Percentiles rank a stretch among this genome's conserved stretches.
These are phyloP conservation scores for Xylota segnis DNA, from an alignment of 2,888 invertebrate species.

Conservation along the genomic window DNA sequence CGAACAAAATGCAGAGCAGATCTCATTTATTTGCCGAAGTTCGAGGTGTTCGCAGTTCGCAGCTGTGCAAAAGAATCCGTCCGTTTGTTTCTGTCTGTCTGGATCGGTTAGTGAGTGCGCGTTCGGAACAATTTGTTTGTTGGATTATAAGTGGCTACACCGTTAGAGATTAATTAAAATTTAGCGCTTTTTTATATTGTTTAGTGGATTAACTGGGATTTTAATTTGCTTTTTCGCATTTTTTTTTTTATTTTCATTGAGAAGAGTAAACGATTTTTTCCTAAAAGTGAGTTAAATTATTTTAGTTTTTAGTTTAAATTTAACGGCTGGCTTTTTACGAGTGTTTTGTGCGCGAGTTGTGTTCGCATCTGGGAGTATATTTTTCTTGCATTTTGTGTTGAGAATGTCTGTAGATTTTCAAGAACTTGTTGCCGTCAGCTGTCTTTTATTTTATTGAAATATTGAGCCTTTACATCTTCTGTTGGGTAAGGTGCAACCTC, in stretches of 20 bases:
- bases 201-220: neutral
- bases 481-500: too few relatives aligned
- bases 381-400: too few relatives aligned
- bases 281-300: constrained; percentile 1
- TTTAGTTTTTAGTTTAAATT: neutral
- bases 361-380: too few relatives aligned
- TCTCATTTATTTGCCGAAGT: constrained; percentile 84
- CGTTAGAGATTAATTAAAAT: neutral
- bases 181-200: neutral
- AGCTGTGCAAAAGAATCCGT: constrained; percentile 39
- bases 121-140: constrained; percentile 37
- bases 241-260: neutral
- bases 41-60: constrained; percentile 82
- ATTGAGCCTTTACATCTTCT: too few relatives aligned
- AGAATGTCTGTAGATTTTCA: too few relatives aligned
- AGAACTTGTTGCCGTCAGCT: too few relatives aligned
- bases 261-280: neutral
- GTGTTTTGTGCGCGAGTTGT: neutral
- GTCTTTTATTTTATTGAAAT: too few relatives aligned
- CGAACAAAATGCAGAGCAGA: constrained; percentile 82
- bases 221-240: neutral
- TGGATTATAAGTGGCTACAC: constrained; percentile 9
- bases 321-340: neutral
- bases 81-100: constrained; percentile 25
- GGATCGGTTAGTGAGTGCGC: constrained; percentile 23